phyloP scores from a whole-genome alignment of 2,113 vertebrate species.

The Oryzias javanicus region DNA sequence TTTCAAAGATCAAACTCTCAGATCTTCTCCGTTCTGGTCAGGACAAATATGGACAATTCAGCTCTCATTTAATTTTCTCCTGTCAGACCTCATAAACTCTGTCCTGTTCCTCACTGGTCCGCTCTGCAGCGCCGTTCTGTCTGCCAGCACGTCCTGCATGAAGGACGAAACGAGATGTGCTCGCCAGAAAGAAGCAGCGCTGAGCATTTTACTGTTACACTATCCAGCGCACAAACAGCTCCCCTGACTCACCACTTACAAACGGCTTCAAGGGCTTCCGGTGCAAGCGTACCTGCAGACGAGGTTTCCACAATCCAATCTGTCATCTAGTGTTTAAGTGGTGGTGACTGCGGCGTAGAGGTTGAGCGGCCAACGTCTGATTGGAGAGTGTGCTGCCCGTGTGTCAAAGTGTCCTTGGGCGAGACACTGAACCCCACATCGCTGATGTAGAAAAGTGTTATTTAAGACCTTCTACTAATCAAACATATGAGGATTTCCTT shows the following conservation, averaged over 20 bases:
- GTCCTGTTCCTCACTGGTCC: slow-evolving; percentile 18
- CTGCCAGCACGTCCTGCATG: slow-evolving; percentile 39
- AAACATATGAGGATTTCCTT: too few species aligned
- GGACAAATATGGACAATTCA: slow-evolving; percentile 49
- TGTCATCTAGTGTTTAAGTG: background rate
- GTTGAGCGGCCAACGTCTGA: too few species aligned
- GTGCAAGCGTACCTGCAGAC: slow-evolving; percentile 36
- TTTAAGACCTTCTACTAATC: too few species aligned
- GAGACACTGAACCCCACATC: too few species aligned
- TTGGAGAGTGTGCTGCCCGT: too few species aligned
- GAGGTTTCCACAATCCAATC: background rate
- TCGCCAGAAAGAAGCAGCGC: slow-evolving; percentile 59
- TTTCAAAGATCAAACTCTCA: slow-evolving; percentile 21
- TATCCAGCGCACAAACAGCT: slow-evolving; percentile 50
- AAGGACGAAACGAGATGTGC: slow-evolving; percentile 45
- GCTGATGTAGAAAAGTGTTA: too few species aligned
- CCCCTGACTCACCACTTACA: slow-evolving; percentile 54
- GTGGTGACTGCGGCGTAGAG: background rate
- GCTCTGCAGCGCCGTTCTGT: slow-evolving; percentile 16
- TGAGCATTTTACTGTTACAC: slow-evolving; percentile 50
- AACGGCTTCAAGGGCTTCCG: slow-evolving; percentile 38
- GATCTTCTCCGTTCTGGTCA: slow-evolving; percentile 18
- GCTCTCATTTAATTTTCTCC: slow-evolving; percentile 14
- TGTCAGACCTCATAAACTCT: slow-evolving; percentile 23
- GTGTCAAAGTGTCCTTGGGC: too few species aligned